Evolutionary conservation across 1,140 invertebrate genomes (phyloP).

Genomic region (Olivierus martensii): DNA sequence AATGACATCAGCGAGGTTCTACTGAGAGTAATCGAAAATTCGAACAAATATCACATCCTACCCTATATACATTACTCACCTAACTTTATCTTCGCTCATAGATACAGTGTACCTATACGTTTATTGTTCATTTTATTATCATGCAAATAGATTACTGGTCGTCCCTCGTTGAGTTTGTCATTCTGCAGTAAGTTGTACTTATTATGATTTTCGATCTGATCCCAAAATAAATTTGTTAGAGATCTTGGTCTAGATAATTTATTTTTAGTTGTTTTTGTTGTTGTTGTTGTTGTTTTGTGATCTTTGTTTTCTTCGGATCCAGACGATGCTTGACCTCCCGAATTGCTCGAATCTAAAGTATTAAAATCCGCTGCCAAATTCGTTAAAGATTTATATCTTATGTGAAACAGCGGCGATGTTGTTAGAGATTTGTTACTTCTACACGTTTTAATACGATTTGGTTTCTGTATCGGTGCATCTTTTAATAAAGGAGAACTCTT

Average conservation of each 20-base stretch:
- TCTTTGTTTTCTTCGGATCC: conserved; percentile 48
- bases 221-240: conserved; percentile 70
- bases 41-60: neutral
- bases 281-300: conserved; percentile 54
- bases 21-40: neutral
- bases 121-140: conserved; percentile 8
- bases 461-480: conserved; percentile 32
- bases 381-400: conserved; percentile 63
- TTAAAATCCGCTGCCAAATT: conserved; percentile 59
- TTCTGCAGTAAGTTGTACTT: neutral
- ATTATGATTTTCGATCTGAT: neutral
- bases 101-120: conserved; percentile 12
- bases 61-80: neutral
- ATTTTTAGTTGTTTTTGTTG: conserved; percentile 44
- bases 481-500: conserved; percentile 35
- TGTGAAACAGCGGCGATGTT: conserved; percentile 63
- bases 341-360: conserved; percentile 73
- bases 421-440: conserved; percentile 25
- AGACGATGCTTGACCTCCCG: conserved; percentile 65
- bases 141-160: conserved; percentile 7
- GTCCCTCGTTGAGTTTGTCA: conserved; percentile 1
- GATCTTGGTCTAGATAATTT: conserved; percentile 46
- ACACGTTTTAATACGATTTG: neutral
- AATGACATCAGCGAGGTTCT: neutral
- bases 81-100: neutral